phyloP scores from a whole-genome alignment of 2,888 invertebrate genomes.

The Drosophila phalerata region DNA sequence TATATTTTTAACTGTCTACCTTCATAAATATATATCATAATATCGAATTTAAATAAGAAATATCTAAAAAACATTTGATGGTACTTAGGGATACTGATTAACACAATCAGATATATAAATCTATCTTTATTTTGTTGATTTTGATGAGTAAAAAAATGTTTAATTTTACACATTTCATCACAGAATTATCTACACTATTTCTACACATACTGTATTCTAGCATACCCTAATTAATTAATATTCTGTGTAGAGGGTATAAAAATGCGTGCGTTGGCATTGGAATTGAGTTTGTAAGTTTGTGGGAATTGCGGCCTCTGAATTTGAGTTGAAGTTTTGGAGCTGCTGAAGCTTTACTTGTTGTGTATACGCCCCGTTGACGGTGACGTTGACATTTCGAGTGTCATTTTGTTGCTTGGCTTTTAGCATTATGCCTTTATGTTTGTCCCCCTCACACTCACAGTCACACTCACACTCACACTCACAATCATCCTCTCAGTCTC shows the following conservation, averaged over 20 bases:
- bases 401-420: slow-evolving; percentile 50
- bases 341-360: slow-evolving; percentile 13
- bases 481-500: neutral
- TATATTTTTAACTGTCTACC: no score
- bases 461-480: neutral
- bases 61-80: no score
- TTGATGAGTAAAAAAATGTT: no score
- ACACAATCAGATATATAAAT: neutral
- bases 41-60: no score
- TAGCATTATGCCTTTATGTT: slow-evolving; percentile 5
- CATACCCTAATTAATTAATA: neutral
- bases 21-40: no score
- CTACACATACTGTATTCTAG: neutral
- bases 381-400: slow-evolving; percentile 77
- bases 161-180: no score
- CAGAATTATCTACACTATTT: no score
- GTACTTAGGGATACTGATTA: no score
- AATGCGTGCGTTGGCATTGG: slow-evolving; percentile 26
- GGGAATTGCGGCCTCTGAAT: slow-evolving; percentile 12
- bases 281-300: slow-evolving; percentile 29
- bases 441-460: neutral
- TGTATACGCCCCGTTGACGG: slow-evolving; percentile 45
- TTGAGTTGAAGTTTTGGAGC: slow-evolving; percentile 26
- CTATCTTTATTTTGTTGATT: no score
- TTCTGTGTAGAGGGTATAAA: slow-evolving; percentile 2